Percentiles rank a stretch among this genome's conserved stretches.
Evolutionary conservation across 2,888 invertebrate genomes (phyloP).

Genomic region (Clunio marinus): DNA sequence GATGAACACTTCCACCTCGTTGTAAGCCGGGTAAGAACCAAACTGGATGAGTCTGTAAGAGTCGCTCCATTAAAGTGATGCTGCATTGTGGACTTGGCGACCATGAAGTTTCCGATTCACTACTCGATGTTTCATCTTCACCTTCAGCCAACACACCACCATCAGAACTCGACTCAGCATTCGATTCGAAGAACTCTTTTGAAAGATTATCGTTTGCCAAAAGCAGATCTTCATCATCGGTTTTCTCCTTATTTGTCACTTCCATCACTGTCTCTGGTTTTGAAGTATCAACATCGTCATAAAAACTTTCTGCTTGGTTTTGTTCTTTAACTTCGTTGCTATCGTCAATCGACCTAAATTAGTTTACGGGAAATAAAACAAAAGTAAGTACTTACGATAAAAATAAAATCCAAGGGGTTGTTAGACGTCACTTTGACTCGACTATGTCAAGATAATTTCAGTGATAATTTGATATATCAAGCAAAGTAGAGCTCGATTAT

Average conservation of each 20-base stretch:
- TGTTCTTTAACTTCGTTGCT: conserved; percentile 13
- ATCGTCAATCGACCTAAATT: conserved; percentile 37
- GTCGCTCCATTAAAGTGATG: conserved; percentile 78
- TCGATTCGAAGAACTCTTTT: conserved; percentile 46
- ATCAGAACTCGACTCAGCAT: conserved; percentile 53
- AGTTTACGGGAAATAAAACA: background rate
- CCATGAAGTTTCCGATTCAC: conserved; percentile 58
- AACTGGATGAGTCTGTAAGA: conserved; percentile 87
- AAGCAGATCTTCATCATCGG: conserved; percentile 35
- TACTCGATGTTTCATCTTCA: conserved; percentile 58
- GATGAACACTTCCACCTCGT: conserved; percentile 87
- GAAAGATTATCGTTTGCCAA: conserved; percentile 22
- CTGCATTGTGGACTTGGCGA: conserved; percentile 68
- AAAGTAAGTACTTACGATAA: too few species aligned
- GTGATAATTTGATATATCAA: too few species aligned
- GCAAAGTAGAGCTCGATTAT: too few species aligned
- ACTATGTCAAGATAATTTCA: too few species aligned
- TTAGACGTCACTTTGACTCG: too few species aligned
- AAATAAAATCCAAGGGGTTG: too few species aligned
- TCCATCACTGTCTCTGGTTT: conserved; percentile 15
- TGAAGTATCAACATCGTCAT: conserved; percentile 36
- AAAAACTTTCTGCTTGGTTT: conserved; percentile 31
- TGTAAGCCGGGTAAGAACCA: conserved; percentile 95
- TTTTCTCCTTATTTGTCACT: conserved; percentile 36
- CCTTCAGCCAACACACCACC: conserved; percentile 56